Evolutionary conservation across 2,888 invertebrate genomes (phyloP), one percentile per base, ranked within the genome.

Genomic region (Autographa gamma): DNA sequence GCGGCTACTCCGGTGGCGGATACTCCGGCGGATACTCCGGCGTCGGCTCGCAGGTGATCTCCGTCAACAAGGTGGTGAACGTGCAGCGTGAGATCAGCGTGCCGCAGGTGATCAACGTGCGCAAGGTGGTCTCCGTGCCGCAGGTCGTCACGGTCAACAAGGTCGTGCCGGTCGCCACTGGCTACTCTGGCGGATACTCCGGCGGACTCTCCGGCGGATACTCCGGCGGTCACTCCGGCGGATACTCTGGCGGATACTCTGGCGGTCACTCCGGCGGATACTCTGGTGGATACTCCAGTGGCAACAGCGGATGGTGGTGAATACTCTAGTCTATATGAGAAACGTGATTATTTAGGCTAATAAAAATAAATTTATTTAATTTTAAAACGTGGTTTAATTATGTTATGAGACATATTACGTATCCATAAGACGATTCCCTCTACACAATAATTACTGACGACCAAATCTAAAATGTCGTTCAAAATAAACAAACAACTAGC

Each of bases 71-170:
- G 79, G 86, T 88, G 38, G 86, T 89, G 68, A 88, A 86, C 83
- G 88, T 88, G 34, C 87, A 88, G 79, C 88, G 85, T 66, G 87
- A 86, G 64, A 81, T 90, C 68, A 77, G 79, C 63, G 89, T 89
- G 59, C 90, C 90, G 0, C 85, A 88, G 71, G 86, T 89, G 16
- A 81, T 89, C 71, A 76, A 77, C 61, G 89, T 90, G 41, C 89
- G 84, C 73, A 92, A 89, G 80, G 83, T 89, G 32, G 87, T 93
- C 76, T 89, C 91, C 74, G 90, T 85, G 59, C 91, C 90, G 58
- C 90, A 90, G 79, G 88, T 91, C 71, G 87, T 93, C 75, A 85
- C 89, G 63, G 91, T 89, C 74, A 85, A 89, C 77, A 86, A 89
- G 79, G 81, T 90, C n/a, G 84, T 86, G 63, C 80, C 88, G 64